Evolutionary conservation across 2,113 vertebrate genomes (phyloP).

Genomic region (Eurystomus gularis): DNA sequence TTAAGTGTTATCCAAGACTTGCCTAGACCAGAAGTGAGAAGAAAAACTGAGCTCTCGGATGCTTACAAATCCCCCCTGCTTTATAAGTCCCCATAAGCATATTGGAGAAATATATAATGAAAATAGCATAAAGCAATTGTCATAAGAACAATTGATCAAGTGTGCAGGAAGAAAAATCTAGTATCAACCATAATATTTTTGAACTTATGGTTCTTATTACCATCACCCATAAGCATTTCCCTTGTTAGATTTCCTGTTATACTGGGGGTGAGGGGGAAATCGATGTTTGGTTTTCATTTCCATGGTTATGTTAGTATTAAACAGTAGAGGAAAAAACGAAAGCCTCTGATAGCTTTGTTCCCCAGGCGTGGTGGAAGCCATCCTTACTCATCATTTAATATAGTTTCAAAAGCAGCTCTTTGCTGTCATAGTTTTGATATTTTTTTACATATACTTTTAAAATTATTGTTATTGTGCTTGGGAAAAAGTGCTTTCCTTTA

Average conservation of each 20-base stretch:
- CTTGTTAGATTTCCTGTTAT: background rate
- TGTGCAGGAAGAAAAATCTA: background rate
- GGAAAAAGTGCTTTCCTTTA: background rate
- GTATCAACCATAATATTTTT: background rate
- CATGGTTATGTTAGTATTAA: background rate
- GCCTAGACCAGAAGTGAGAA: background rate
- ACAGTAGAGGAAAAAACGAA: background rate
- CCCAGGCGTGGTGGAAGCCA: accelerated
- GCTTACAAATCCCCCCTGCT: background rate
- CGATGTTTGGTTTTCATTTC: background rate
- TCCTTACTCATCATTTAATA: background rate
- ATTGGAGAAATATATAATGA: background rate
- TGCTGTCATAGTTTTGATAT: background rate
- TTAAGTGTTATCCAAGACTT: background rate
- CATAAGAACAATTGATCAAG: background rate
- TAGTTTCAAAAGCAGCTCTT: background rate
- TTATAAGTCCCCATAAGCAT: background rate
- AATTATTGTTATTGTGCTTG: background rate
- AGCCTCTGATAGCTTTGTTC: background rate
- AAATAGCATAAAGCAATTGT: background rate
- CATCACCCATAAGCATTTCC: background rate
- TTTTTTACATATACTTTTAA: background rate
- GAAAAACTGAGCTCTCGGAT: background rate
- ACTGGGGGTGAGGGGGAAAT: background rate
- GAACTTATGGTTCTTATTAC: background rate